Conservation (phyloP, 1,140 invertebrate species). For the Chymomyza costata region DNA sequence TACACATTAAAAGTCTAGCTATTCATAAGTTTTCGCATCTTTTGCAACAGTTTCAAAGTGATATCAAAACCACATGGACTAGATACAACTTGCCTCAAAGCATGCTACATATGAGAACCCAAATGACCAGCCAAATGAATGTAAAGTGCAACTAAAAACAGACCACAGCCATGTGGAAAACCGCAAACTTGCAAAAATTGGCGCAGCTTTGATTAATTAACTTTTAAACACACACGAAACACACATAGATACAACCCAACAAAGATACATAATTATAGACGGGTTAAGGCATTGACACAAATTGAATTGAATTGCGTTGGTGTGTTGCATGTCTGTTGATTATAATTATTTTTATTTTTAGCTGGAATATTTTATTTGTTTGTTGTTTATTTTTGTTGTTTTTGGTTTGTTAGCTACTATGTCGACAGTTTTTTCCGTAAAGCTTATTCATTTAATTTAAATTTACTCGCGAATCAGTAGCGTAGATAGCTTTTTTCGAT, state of each 20-base stretch:
- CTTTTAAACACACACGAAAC: slow-evolving; percentile 17
- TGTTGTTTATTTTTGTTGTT: slow-evolving; percentile 4
- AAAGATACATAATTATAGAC: slow-evolving; percentile 14
- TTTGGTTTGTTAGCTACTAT: slow-evolving; percentile 22
- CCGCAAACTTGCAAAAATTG: slow-evolving; percentile 56
- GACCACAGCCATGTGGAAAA: slow-evolving; percentile 36
- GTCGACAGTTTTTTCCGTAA: slow-evolving; percentile 14
- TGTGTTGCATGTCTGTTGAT: slow-evolving; percentile 10
- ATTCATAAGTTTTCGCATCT: too few relatives aligned
- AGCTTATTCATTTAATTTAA: too few relatives aligned
- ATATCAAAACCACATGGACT: slow-evolving; percentile 1
- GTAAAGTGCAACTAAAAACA: slow-evolving; percentile 12
- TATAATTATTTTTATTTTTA: slow-evolving; percentile 3
- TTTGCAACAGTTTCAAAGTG: too few relatives aligned
- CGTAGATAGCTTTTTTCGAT: too few relatives aligned
- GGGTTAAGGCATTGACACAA: slow-evolving; percentile 62
- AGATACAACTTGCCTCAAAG: slow-evolving; percentile 2
- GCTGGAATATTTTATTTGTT: neutral
- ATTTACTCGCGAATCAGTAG: too few relatives aligned
- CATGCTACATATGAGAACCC: slow-evolving; percentile 8
- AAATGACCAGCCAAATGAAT: slow-evolving; percentile 9
- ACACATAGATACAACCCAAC: slow-evolving; percentile 12
- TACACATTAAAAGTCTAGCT: too few relatives aligned
- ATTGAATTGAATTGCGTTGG: slow-evolving; percentile 55
- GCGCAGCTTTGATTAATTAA: slow-evolving; percentile 67